Evolutionary conservation across 2,113 vertebrate species (phyloP).

Genomic region (Antechinus flavipes): DNA sequence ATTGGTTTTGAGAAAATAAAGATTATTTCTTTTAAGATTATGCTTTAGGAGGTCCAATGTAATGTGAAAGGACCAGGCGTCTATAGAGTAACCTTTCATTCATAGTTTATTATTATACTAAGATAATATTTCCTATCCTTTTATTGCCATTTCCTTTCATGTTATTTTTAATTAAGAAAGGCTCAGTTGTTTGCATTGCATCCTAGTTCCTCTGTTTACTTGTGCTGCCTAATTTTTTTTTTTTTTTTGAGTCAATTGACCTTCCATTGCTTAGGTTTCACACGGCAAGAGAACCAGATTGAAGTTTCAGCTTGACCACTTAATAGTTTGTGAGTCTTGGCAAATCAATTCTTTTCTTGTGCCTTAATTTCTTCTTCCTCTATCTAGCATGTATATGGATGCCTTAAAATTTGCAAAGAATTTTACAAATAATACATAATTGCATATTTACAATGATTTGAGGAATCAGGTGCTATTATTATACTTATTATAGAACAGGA

Average conservation of each 20-base stretch:
- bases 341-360: neutral
- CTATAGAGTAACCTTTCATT: neutral
- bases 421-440: neutral
- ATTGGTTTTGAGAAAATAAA: neutral
- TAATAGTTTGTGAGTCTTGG: neutral
- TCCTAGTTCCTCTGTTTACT: neutral
- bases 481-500: neutral
- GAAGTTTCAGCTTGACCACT: neutral
- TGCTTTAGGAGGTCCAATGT: neutral
- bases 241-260: neutral
- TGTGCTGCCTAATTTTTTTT: neutral
- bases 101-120: neutral
- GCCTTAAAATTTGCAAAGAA: neutral
- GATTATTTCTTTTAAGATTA: neutral
- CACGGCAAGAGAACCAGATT: neutral
- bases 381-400: neutral
- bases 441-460: neutral
- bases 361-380: neutral
- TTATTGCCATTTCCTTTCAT: neutral
- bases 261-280: neutral
- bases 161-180: neutral
- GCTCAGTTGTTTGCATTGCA: conserved; percentile 1
- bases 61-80: neutral
- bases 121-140: neutral
- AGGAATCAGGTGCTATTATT: neutral